Evolutionary conservation across 2,113 vertebrate genomes (phyloP), one percentile per base, ranked within the genome.

Genomic region (Elachura formosa): DNA sequence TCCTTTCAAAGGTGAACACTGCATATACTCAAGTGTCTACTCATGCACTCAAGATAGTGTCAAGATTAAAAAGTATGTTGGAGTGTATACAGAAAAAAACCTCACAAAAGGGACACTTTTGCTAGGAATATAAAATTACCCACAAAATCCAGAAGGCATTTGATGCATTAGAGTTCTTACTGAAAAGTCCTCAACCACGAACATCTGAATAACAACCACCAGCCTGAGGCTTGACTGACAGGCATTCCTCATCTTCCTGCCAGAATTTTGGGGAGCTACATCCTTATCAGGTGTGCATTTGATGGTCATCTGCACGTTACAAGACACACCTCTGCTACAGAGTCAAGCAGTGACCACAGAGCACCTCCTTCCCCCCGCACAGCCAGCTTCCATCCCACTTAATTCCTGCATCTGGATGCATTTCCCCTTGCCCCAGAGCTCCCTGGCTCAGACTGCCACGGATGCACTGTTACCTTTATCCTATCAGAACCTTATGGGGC

Each of bases 191-290:
- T 66, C 46, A 55, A 3, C 43, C 2, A 2, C 5, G 41, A 89
- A 54, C 23, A 52, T 11, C 55, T 36, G 29, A 8, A 2, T 18
- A 73, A 54, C 4, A 63, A 31, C 41, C 45, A 64, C 20, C 11
- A 78, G 31, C 12, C 25, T 6, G 6, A 33, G 10, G 24, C 43
- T 38, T 1, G 2, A 49, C n/a, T 10, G 0, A n/a, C 29, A 72
- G 12, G 36, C 20, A 38, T 2, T 23, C 23, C 4, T 6, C 14
- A 51, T 29, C 58, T 67, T 40, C n/a, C 62, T n/a, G 48, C 21
- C 38, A 55, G 28, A 14, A 13, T 3, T 10, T 36, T 46, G 11
- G 8, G 11, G 10, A 58, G n/a, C n/a, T 34, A 38, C 10, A 38
- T 23, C 12, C 21, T 24, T 73, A 41, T 10, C 55, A 66, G n/a